phyloP scores from a whole-genome alignment of 2,113 vertebrate species.

The Sisor rabdophorus region DNA sequence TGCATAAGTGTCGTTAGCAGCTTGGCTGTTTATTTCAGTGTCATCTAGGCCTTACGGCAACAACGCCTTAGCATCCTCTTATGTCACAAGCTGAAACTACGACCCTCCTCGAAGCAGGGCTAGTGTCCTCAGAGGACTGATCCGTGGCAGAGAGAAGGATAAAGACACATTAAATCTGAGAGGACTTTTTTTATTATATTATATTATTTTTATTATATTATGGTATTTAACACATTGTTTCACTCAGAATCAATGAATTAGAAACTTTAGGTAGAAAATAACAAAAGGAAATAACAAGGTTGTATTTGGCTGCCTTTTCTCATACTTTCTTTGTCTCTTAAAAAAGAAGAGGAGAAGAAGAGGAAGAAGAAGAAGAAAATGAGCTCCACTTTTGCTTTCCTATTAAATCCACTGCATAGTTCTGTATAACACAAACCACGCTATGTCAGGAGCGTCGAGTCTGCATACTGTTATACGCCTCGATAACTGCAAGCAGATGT shows the following conservation, averaged over 20 bases:
- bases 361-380: slow-evolving; percentile 7
- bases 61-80: slow-evolving; percentile 44
- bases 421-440: slow-evolving; percentile 25
- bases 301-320: not conserved
- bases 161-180: not conserved
- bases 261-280: slow-evolving; percentile 9
- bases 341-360: too few relatives aligned
- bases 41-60: slow-evolving; percentile 26
- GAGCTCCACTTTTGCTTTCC: not conserved
- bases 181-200: too few relatives aligned
- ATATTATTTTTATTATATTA: too few relatives aligned
- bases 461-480: slow-evolving; percentile 22
- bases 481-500: slow-evolving; percentile 46
- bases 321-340: not conserved
- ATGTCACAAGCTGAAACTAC: slow-evolving; percentile 38
- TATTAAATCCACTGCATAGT: slow-evolving; percentile 24
- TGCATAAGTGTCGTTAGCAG: slow-evolving; percentile 43
- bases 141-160: slow-evolving; percentile 23
- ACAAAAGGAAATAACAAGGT: not conserved
- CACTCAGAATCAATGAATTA: slow-evolving; percentile 7
- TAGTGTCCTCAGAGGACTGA: slow-evolving; percentile 36
- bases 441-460: slow-evolving; percentile 22
- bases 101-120: slow-evolving; percentile 23
- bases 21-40: slow-evolving; percentile 40
- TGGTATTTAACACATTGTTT: slow-evolving; percentile 24